phyloP scores from a whole-genome alignment of 2,888 invertebrate genomes.

The Allygus modestus region DNA sequence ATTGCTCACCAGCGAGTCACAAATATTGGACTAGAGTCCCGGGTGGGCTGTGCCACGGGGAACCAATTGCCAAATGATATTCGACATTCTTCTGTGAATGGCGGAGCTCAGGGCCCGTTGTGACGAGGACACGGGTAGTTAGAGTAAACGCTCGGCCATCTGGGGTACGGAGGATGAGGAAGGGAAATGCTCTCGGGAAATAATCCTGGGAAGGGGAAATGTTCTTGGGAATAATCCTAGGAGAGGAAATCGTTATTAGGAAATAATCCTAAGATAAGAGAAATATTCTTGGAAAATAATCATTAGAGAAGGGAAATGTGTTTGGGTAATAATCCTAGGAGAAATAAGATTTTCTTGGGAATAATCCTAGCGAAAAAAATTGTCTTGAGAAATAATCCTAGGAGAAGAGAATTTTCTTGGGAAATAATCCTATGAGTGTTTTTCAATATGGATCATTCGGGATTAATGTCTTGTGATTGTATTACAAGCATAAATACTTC shows the following conservation, averaged over 20 bases:
- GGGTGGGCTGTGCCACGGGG: not conserved
- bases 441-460: too few species aligned
- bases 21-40: not conserved
- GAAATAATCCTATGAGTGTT: not conserved
- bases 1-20: not conserved
- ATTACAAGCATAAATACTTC: too few species aligned
- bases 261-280: not conserved
- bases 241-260: not conserved
- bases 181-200: too few species aligned
- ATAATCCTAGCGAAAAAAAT: not conserved
- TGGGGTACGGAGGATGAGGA: too few species aligned
- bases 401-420: not conserved
- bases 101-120: constrained; percentile 6
- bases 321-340: not conserved
- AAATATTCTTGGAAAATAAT: too few species aligned
- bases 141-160: not conserved
- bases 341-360: too few species aligned
- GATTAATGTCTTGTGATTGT: too few species aligned
- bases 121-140: constrained; percentile 6
- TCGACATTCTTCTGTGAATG: constrained; percentile 49
- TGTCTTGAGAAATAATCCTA: not conserved
- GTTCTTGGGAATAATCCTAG: not conserved
- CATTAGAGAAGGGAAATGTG: not conserved
- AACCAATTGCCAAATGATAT: constrained; percentile 50
- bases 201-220: not conserved